Percentiles rank a stretch among this genome's conserved stretches.
These are phyloP conservation scores for Gobio occitaniae DNA, from an alignment of 2,797 vertebrate genomes.

Conservation along the genomic window DNA sequence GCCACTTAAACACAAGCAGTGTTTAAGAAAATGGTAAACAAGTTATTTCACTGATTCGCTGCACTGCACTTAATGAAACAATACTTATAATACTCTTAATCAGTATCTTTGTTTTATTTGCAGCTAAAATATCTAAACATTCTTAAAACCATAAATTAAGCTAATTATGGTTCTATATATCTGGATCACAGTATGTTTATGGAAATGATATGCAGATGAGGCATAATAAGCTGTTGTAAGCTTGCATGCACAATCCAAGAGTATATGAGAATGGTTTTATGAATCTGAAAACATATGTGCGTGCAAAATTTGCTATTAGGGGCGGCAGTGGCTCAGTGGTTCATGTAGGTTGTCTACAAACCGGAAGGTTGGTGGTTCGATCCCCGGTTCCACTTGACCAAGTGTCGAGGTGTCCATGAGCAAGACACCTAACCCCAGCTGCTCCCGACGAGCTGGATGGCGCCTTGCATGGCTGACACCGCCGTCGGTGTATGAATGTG, in stretches of 20 bases:
- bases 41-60: not conserved
- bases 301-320: not conserved
- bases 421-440: no score
- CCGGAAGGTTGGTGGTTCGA: no score
- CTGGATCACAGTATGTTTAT: not conserved
- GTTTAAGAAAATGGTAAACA: not conserved
- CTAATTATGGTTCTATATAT: not conserved
- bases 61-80: not conserved
- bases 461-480: no score
- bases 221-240: not conserved
- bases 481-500: no score
- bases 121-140: not conserved
- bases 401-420: no score
- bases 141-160: not conserved
- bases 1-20: not conserved
- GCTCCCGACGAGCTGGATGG: no score
- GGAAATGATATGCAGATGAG: not conserved
- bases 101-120: not conserved
- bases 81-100: constrained; percentile 2
- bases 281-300: not conserved
- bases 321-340: no score
- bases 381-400: no score
- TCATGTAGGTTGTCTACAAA: no score
- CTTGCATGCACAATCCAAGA: not conserved
- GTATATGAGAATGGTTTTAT: not conserved